Conservation (phyloP, 1,140 invertebrate genomes). For the Drosophila setifemur region DNA sequence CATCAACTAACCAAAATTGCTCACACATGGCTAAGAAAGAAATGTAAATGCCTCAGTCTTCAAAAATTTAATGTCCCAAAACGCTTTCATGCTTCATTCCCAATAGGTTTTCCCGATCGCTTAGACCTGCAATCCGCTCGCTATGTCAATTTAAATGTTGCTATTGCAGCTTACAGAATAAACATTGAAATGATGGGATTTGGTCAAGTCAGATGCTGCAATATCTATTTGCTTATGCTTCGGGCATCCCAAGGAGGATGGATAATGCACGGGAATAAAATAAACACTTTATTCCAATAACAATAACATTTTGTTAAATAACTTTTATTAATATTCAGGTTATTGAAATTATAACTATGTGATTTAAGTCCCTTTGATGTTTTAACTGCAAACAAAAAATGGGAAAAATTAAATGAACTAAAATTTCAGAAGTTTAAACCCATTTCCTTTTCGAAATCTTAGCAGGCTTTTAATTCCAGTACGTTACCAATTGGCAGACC, state of each 20-base stretch:
- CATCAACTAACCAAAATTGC: slow-evolving; percentile 65
- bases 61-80: slow-evolving; percentile 23
- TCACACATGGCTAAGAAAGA: slow-evolving; percentile 16
- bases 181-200: slow-evolving; percentile 45
- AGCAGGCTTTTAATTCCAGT: no score
- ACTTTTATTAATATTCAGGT: no score
- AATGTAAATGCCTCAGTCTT: slow-evolving; percentile 15
- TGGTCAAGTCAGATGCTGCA: slow-evolving; percentile 48
- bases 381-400: no score
- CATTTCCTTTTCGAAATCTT: no score
- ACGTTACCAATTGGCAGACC: no score
- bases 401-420: no score
- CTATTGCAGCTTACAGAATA: slow-evolving; percentile 31
- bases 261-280: neutral
- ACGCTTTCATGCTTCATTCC: neutral
- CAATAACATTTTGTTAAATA: no score
- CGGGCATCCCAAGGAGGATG: slow-evolving; percentile 17
- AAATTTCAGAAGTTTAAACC: no score
- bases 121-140: neutral
- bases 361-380: no score
- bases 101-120: neutral
- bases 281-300: neutral
- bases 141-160: slow-evolving; percentile 39
- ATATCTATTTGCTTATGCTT: slow-evolving; percentile 43
- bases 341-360: no score